Conservation (phyloP, 1,140 invertebrate species). For the Drosophila punjabiensis region DNA sequence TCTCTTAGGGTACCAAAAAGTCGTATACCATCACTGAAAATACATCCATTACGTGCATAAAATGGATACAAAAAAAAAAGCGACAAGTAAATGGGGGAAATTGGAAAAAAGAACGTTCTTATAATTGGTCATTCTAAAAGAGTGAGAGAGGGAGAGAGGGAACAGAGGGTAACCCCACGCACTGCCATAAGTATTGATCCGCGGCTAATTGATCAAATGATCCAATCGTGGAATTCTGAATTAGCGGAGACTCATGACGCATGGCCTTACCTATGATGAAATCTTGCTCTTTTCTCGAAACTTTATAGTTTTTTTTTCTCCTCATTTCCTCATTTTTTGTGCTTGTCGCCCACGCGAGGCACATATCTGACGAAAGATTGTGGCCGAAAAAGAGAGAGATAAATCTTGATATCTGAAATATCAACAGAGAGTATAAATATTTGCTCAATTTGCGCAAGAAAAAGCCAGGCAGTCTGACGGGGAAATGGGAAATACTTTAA, state of each 20-base stretch:
- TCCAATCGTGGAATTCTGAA: conserved; percentile 19
- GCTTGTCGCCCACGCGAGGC: conserved; percentile 29
- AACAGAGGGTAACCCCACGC: conserved; percentile 27
- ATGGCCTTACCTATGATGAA: conserved; percentile 43
- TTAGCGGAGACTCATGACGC: conserved; percentile 18
- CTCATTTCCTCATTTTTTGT: no score
- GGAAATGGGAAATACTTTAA: conserved; percentile 6
- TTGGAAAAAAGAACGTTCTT: conserved; percentile 3
- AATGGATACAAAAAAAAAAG: conserved; percentile 12
- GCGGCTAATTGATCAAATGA: conserved; percentile 48
- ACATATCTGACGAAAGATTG: conserved; percentile 40
- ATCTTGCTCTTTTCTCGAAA: conserved; percentile 26
- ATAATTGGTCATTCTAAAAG: conserved; percentile 17
- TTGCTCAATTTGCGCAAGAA: conserved; percentile 43
- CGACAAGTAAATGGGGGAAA: conserved; percentile 9
- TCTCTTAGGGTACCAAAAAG: not conserved
- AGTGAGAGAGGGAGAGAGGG: not conserved
- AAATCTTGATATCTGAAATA: conserved; percentile 35
- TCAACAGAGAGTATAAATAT: conserved; percentile 29
- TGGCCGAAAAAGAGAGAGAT: conserved; percentile 7
- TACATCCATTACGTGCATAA: not conserved
- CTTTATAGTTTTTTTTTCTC: not conserved
- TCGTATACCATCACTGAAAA: not conserved
- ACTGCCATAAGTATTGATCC: conserved; percentile 32
- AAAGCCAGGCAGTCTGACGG: conserved; percentile 24